Evolutionary conservation across 2,888 invertebrate species (phyloP).

Genomic region (Notocelia uddmanniana): DNA sequence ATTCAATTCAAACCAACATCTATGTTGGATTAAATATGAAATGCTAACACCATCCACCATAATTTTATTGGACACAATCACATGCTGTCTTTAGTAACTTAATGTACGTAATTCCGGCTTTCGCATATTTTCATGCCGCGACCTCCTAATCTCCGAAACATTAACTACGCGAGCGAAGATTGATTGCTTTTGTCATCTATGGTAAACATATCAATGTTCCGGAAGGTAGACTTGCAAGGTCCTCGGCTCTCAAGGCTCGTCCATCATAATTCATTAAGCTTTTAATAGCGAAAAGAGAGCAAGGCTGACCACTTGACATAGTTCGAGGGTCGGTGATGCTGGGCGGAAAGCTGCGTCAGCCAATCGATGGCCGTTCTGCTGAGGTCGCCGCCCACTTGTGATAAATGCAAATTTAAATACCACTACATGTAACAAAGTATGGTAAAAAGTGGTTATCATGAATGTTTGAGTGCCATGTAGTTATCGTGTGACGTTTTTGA

Average conservation of each 20-base stretch:
- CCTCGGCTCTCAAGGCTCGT: constrained; percentile 63
- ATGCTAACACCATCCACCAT: no score
- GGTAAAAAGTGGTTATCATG: constrained; percentile 5
- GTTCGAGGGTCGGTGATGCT: constrained; percentile 70
- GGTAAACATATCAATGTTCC: constrained; percentile 5
- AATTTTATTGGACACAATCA: no score
- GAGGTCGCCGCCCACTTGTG: constrained; percentile 72
- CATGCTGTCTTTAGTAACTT: not conserved
- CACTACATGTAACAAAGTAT: constrained; percentile 22
- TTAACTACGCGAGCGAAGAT: constrained; percentile 35
- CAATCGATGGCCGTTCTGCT: constrained; percentile 76
- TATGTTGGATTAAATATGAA: no score
- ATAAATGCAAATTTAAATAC: constrained; percentile 45
- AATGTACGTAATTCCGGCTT: not conserved
- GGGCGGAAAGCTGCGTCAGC: constrained; percentile 78
- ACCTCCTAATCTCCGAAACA: constrained; percentile 27
- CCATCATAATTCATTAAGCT: constrained; percentile 81
- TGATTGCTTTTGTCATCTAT: constrained; percentile 38
- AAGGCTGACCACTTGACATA: constrained; percentile 84
- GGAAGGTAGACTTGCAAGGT: not conserved
- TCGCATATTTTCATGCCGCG: constrained; percentile 16
- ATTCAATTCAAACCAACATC: not conserved
- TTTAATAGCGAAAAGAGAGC: constrained; percentile 83
- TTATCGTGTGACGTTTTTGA: not conserved
- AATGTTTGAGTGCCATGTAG: not conserved